phyloP scores from a whole-genome alignment of 2,888 invertebrate genomes.

The Drosophila infuscata region DNA sequence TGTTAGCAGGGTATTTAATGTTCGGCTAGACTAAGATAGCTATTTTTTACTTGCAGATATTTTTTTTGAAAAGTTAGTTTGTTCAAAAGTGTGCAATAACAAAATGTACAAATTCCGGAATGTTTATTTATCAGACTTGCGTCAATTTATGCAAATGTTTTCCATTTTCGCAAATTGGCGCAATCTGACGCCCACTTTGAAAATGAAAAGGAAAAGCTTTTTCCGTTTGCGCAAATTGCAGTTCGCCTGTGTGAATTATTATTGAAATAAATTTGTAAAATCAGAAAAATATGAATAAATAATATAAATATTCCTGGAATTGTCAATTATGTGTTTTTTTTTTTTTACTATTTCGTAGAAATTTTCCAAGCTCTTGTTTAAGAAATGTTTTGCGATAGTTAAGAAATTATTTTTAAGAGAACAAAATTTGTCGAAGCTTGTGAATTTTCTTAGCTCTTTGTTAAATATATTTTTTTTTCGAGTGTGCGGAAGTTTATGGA shows the following conservation, averaged over 20 bases:
- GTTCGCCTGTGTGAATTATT: not conserved
- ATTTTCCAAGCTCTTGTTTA: not conserved
- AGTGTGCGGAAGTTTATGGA: slow-evolving; percentile 29
- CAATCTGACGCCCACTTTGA: not conserved
- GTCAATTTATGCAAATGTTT: not conserved
- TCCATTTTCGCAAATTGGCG: not conserved
- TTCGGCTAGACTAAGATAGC: not conserved
- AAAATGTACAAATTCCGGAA: not conserved
- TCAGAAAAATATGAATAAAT: not conserved
- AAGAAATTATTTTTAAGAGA: not conserved
- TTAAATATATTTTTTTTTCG: not conserved
- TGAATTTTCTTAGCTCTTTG: not conserved
- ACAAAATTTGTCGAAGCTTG: not conserved
- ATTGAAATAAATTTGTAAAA: not conserved
- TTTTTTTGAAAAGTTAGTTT: not conserved
- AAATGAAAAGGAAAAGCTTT: not conserved
- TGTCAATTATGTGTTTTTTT: not conserved
- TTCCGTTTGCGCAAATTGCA: not conserved
- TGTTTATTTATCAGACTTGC: not conserved
- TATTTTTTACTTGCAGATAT: not conserved
- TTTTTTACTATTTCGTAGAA: not conserved
- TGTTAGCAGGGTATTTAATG: not conserved
- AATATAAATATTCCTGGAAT: not conserved
- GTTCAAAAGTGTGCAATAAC: not conserved
- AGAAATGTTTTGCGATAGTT: not conserved